phyloP scores from a whole-genome alignment of 2,797 vertebrate species.

The Triplophysa bombifrons region DNA sequence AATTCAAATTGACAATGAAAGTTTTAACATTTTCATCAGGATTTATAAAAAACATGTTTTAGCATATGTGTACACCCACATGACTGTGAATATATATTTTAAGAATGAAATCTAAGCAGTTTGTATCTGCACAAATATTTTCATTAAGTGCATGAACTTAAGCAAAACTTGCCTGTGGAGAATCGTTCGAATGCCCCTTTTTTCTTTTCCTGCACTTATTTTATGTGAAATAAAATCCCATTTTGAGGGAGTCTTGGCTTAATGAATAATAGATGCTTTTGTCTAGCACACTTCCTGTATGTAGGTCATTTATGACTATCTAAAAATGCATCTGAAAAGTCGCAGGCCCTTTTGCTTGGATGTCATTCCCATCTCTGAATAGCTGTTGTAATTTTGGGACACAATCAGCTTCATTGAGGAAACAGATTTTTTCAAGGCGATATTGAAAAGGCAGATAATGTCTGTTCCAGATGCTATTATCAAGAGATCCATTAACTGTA shows the following conservation, averaged over 20 bases:
- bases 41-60: too few relatives aligned
- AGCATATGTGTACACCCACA: background rate
- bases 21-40: too few relatives aligned
- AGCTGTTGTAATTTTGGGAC: slow-evolving; percentile 4
- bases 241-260: slow-evolving; percentile 45
- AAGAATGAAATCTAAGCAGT: background rate
- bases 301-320: slow-evolving; percentile 55
- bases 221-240: slow-evolving; percentile 34
- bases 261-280: slow-evolving; percentile 58
- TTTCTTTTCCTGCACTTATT: slow-evolving; percentile 18
- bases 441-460: slow-evolving; percentile 53
- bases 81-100: background rate
- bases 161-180: slow-evolving; percentile 25
- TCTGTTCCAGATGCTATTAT: slow-evolving; percentile 58
- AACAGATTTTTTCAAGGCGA: slow-evolving; percentile 8
- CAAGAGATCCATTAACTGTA: slow-evolving; percentile 60
- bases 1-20: too few relatives aligned
- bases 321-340: slow-evolving; percentile 45
- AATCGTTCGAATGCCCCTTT: background rate
- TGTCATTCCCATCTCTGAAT: slow-evolving; percentile 6
- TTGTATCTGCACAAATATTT: slow-evolving; percentile 11
- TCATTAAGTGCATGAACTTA: background rate
- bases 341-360: slow-evolving; percentile 40
- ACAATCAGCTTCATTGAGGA: slow-evolving; percentile 19
- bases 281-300: slow-evolving; percentile 54